Conservation (phyloP, 2,113 vertebrate species). For the Motacilla tschutschensis region DNA sequence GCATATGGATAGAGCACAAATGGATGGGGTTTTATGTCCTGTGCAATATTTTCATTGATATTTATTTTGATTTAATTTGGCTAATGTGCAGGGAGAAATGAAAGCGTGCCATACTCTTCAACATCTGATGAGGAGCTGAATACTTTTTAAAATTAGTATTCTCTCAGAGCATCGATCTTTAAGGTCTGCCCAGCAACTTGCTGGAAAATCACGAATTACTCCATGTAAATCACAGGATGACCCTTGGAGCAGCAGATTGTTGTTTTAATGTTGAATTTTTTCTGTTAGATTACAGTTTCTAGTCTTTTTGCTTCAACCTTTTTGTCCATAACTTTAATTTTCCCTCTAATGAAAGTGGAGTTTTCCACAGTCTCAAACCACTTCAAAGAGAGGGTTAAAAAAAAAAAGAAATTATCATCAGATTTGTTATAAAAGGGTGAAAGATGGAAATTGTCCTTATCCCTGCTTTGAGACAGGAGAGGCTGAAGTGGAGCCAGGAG, state of each 20-base stretch:
- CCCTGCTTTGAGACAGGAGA: not conserved
- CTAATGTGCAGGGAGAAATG: conserved; percentile 44
- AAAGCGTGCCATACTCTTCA: conserved; percentile 11
- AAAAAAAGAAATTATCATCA: not conserved
- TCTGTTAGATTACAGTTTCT: not conserved
- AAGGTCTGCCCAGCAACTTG: conserved; percentile 32
- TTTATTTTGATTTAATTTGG: conserved; percentile 69
- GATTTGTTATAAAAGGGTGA: not conserved
- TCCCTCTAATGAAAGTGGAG: not conserved
- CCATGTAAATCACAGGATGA: not conserved
- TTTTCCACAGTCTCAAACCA: not conserved
- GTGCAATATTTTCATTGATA: conserved; percentile 55
- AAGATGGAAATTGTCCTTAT: not conserved
- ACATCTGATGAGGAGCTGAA: conserved; percentile 34
- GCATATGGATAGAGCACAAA: conserved; percentile 53
- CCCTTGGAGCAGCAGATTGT: not conserved
- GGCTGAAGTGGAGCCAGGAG: not conserved
- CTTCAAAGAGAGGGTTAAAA: not conserved
- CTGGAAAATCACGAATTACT: conserved; percentile 31
- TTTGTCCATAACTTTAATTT: not conserved
- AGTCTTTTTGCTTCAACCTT: not conserved
- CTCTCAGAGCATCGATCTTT: not conserved
- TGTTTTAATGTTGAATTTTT: not conserved
- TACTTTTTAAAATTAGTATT: conserved; percentile 48
- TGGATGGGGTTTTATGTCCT: conserved; percentile 54